Evolutionary conservation across 2,113 vertebrate species (phyloP).

Genomic region (Parus major): DNA sequence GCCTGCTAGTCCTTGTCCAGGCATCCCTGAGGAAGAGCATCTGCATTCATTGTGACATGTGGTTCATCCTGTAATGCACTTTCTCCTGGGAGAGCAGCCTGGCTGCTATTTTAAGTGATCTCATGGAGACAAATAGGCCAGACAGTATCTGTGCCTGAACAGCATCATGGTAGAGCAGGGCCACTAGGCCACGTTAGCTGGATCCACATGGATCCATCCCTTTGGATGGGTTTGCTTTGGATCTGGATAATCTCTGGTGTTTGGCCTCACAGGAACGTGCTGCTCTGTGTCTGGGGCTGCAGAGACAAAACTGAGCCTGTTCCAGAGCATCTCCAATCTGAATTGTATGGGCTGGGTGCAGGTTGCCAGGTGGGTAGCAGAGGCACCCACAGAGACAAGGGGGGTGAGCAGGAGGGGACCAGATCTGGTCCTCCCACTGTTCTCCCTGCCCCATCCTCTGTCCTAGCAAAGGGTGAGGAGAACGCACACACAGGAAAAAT

Average conservation of each 20-base stretch:
- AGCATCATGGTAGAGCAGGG: neutral
- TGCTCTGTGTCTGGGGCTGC: neutral
- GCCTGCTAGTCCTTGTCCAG: neutral
- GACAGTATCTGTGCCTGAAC: neutral
- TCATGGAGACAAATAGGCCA: conserved; percentile 8
- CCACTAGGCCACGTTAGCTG: neutral
- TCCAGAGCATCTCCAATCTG: neutral
- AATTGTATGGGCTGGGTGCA: neutral
- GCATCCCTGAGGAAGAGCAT: neutral
- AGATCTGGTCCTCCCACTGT: neutral
- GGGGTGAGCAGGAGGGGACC: neutral
- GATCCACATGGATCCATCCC: neutral
- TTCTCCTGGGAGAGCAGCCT: neutral
- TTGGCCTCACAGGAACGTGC: neutral
- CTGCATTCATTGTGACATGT: neutral
- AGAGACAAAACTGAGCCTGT: neutral
- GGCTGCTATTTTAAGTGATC: conserved; percentile 7
- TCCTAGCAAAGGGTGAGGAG: neutral
- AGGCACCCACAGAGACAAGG: neutral
- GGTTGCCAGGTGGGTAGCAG: neutral
- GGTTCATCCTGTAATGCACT: neutral
- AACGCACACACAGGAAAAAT: neutral
- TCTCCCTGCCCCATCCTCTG: neutral
- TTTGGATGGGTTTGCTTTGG: neutral
- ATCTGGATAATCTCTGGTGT: neutral